Conservation (phyloP, 2,888 invertebrate genomes). For the Erpobdella octoculata region DNA sequence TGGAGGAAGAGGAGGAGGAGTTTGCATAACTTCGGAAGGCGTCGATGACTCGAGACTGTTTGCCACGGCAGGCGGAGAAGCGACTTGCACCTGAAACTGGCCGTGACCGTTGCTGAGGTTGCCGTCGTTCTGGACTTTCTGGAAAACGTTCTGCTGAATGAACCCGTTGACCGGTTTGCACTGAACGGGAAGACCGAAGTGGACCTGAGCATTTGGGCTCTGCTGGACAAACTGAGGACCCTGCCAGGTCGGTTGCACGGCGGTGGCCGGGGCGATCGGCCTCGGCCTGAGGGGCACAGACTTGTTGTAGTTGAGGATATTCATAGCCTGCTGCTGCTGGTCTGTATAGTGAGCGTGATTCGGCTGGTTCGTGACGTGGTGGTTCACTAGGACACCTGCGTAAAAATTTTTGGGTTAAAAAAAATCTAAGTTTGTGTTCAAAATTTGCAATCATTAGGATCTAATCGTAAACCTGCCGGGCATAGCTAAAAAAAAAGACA, state of each 20-base stretch:
- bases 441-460: no score
- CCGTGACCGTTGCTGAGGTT: not conserved
- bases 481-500: no score
- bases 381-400: no score
- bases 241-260: not conserved
- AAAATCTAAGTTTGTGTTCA: no score
- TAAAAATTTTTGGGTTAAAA: no score
- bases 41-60: not conserved
- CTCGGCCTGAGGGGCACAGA: slow-evolving; percentile 12
- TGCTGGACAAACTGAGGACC: not conserved
- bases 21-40: slow-evolving; percentile 8
- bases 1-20: not conserved
- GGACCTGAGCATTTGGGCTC: not conserved
- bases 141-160: slow-evolving; percentile 5
- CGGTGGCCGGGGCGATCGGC: not conserved
- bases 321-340: not conserved
- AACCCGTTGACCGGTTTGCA: slow-evolving; percentile 20
- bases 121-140: not conserved
- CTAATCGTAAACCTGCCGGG: no score
- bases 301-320: slow-evolving; percentile 23
- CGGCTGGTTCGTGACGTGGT: no score
- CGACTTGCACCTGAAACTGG: not conserved
- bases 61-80: slow-evolving; percentile 16
- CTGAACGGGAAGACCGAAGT: not conserved
- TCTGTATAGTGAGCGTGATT: no score